These are phyloP conservation scores for Zygaena filipendulae DNA, from an alignment of 2,888 invertebrate species.

Conservation along the genomic window DNA sequence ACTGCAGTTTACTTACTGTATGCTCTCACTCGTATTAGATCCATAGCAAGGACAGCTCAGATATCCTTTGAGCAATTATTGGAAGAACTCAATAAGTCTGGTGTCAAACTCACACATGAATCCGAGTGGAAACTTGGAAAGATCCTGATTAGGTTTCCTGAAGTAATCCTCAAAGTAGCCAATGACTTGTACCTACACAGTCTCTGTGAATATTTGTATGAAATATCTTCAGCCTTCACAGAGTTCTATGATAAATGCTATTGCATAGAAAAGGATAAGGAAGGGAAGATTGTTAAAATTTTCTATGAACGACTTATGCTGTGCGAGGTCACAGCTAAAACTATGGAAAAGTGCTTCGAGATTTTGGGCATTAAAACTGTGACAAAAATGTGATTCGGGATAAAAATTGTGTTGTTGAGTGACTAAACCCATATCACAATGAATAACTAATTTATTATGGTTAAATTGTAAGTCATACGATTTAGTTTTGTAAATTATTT, in stretches of 20 bases:
- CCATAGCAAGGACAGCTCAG: slow-evolving; percentile 85
- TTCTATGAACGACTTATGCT: slow-evolving; percentile 89
- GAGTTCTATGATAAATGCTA: slow-evolving; percentile 99
- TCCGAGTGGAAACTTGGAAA: slow-evolving; percentile 97
- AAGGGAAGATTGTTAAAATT: slow-evolving; percentile 83
- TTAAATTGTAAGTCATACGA: too few relatives aligned
- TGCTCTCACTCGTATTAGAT: slow-evolving; percentile 93
- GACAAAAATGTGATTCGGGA: slow-evolving; percentile 75
- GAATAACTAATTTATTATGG: too few relatives aligned
- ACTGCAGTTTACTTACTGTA: slow-evolving; percentile 98
- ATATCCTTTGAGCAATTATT: slow-evolving; percentile 71
- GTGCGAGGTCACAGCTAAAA: slow-evolving; percentile 90
- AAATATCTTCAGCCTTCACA: slow-evolving; percentile 90
- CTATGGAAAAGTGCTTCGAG: slow-evolving; percentile 88
- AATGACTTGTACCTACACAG: slow-evolving; percentile 86
- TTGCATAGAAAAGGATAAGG: slow-evolving; percentile 92
- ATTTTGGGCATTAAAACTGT: slow-evolving; percentile 94
- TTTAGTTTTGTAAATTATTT: too few relatives aligned
- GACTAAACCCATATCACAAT: too few relatives aligned
- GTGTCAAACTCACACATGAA: slow-evolving; percentile 82
- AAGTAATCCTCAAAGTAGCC: slow-evolving; percentile 83
- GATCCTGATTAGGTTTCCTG: slow-evolving; percentile 85
- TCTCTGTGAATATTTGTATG: slow-evolving; percentile 96
- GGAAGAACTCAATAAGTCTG: slow-evolving; percentile 67
- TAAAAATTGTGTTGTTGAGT: not conserved